Base-by-base conservation (phyloP, 1,140 invertebrate species). In the Apolygus lucorum region DNA sequence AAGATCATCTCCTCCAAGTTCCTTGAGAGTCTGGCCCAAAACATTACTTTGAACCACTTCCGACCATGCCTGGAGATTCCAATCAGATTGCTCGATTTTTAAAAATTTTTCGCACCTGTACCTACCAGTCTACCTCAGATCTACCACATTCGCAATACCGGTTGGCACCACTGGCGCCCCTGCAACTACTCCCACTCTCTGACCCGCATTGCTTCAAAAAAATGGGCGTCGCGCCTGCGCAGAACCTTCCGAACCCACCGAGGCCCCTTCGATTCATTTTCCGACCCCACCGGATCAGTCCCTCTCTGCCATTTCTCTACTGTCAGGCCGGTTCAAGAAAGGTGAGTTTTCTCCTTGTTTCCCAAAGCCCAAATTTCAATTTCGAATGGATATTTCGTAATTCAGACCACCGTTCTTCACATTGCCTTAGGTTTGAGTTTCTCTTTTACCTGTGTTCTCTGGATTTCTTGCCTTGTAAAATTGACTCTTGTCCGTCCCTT, bases 181-280 rank as follows among this genome's bases (percentile, higher is more conserved):
- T n/a, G n/a, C n/a, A n/a, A n/a, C n/a, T n/a, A n/a, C n/a, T n/a
- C n/a, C n/a, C n/a, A n/a, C n/a, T n/a, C n/a, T n/a, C n/a, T n/a
- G n/a, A n/a, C 34, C 54, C 22, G 54, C 54, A 59, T 14, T 59
- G 54, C 54, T 59, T 59, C 54, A 22, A 4, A 13, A 59, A n/a
- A n/a, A n/a, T n/a, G n/a, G 54, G 17, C 54, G 8, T 21, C 54
- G 54, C 54, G 54, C 54, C 11, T 59, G 54, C 54, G 54, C 54
- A 42, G 34, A 42, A 17, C 34, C 34, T 42, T 49, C 34, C 34
- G 8, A 17, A 17, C 54, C 22, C 11, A 8, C 13, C 54, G 4
- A 13, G 54, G 54, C 54, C 13, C 11, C 54, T 59, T 59, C 54
- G 54, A 59, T 59, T 59, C 54, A 59, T 59, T 59, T 59, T 59